Percentiles rank a stretch among this genome's conserved stretches.
Conservation (phyloP, 2,113 vertebrate species). For the Bambusicola thoracicus region DNA sequence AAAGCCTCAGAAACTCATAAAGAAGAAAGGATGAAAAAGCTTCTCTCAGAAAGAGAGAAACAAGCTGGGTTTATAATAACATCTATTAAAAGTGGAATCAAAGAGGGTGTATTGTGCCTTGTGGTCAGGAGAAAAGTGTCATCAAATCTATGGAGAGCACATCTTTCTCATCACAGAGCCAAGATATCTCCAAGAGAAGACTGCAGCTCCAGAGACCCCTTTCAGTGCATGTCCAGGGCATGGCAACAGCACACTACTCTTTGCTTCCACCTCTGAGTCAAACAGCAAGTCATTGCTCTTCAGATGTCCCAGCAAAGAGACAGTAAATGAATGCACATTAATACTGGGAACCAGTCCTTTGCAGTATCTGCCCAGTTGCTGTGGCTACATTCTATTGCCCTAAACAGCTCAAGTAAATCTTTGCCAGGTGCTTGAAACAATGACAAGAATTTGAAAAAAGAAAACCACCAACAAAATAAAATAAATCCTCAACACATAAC, state of each 20-base stretch:
- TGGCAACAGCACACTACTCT: not conserved
- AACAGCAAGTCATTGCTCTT: not conserved
- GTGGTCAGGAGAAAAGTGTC: not conserved
- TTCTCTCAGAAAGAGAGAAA: not conserved
- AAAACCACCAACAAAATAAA: not conserved
- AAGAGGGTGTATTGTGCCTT: not conserved
- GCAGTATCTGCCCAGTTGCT: not conserved
- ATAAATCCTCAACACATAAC: not conserved
- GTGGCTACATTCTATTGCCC: not conserved
- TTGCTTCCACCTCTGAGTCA: not conserved
- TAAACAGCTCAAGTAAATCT: not conserved
- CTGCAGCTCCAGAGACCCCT: not conserved
- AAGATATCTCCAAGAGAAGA: not conserved
- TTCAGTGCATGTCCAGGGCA: fast-evolving
- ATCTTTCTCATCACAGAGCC: fast-evolving
- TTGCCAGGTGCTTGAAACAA: not conserved
- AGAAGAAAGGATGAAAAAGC: not conserved
- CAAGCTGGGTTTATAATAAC: not conserved
- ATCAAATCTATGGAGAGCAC: not conserved
- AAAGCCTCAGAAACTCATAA: not conserved
- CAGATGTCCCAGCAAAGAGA: not conserved
- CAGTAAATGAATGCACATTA: not conserved
- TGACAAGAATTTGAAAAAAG: not conserved
- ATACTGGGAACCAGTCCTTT: fast-evolving
- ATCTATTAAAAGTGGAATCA: not conserved